phyloP scores from a whole-genome alignment of 2,797 vertebrate species.

The Antrozous pallidus region DNA sequence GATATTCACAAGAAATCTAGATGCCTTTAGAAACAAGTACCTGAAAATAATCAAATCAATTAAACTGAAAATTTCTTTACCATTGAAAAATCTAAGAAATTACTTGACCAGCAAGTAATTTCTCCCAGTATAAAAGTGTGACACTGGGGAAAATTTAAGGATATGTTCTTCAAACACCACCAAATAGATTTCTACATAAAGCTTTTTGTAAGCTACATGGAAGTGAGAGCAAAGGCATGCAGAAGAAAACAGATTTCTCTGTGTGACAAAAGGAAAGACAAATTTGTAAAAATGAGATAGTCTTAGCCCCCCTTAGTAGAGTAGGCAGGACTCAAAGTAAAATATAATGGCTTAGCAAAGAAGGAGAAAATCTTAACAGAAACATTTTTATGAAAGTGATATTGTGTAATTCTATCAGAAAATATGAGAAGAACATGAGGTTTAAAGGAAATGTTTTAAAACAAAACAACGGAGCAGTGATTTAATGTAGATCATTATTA shows the following conservation, averaged over 20 bases:
- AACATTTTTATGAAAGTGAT: neutral
- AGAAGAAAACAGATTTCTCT: neutral
- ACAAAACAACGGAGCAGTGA: too few relatives aligned
- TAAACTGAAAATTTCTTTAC: slow-evolving; percentile 28
- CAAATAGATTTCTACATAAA: slow-evolving; percentile 30
- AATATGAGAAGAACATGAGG: neutral
- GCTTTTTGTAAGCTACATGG: slow-evolving; percentile 33
- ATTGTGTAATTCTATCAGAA: neutral
- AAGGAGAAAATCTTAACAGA: neutral
- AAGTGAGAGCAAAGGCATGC: neutral
- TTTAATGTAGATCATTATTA: neutral
- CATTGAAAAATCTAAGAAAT: slow-evolving; percentile 13
- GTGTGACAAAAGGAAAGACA: neutral
- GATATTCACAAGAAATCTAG: slow-evolving; percentile 24
- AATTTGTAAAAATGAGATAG: neutral
- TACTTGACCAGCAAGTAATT: neutral
- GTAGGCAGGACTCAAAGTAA: neutral
- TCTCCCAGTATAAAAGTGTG: neutral
- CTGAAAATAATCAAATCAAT: slow-evolving; percentile 26
- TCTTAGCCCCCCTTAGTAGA: neutral
- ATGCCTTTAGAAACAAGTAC: slow-evolving; percentile 31
- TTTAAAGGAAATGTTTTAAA: slow-evolving; percentile 25
- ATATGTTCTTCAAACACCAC: neutral
- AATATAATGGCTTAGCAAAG: neutral
- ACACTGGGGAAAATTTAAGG: neutral